Percentiles rank a stretch among this genome's conserved stretches.
phyloP scores from a whole-genome alignment of 2,113 vertebrate genomes.

The Pica pica region DNA sequence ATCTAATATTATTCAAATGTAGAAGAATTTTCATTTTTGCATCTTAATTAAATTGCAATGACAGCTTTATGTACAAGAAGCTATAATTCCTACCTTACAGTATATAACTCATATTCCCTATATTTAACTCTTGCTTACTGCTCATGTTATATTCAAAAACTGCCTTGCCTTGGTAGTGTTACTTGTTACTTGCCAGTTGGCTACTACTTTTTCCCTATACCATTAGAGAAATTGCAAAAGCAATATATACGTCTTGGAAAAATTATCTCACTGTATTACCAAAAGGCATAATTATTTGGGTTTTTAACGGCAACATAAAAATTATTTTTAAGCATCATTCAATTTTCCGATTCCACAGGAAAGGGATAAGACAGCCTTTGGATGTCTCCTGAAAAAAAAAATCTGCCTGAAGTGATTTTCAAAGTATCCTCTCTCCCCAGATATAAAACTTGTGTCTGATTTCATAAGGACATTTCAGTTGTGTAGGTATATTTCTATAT shows the following conservation, averaged over 20 bases:
- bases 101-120: neutral
- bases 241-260: neutral
- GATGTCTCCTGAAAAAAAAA: neutral
- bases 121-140: neutral
- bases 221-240: neutral
- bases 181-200: neutral
- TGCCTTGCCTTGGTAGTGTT: neutral
- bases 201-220: neutral
- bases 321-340: neutral
- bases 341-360: neutral
- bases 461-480: neutral
- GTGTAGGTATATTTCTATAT: neutral
- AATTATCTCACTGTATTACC: neutral
- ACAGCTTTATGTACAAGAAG: neutral
- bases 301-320: neutral
- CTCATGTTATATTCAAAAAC: neutral
- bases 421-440: neutral
- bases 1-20: neutral
- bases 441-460: neutral
- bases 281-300: neutral
- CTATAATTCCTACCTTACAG: neutral
- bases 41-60: neutral
- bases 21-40: neutral
- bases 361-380: neutral
- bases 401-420: neutral